These are phyloP conservation scores for Papilio protenor DNA, from an alignment of 2,888 invertebrate genomes.

Conservation along the genomic window DNA sequence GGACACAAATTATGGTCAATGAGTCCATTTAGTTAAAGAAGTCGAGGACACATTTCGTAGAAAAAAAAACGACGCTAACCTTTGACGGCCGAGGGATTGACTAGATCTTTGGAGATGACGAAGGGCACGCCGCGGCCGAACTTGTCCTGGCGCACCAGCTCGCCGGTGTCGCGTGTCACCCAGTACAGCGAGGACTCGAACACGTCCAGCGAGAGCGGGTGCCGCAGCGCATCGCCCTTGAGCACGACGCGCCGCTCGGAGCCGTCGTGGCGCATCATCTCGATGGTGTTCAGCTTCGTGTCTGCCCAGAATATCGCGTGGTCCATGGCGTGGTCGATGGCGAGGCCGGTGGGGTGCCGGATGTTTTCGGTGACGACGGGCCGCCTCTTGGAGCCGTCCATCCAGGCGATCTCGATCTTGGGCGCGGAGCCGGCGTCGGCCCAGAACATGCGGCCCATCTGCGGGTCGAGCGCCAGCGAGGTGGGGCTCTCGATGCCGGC, in stretches of 20 bases:
- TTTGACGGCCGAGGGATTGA: constrained; percentile 94
- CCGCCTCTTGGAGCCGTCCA: constrained; percentile 96
- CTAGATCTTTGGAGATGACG: constrained; percentile 91
- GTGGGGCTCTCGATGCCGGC: constrained; percentile 94
- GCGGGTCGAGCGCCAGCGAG: constrained; percentile 94
- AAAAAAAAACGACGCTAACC: constrained; percentile 68
- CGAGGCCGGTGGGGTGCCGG: constrained; percentile 93
- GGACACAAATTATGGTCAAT: not conserved
- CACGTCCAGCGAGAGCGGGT: constrained; percentile 95
- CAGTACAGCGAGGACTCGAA: constrained; percentile 97
- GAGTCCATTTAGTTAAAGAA: too few relatives aligned
- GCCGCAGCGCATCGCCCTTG: constrained; percentile 88
- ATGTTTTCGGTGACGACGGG: constrained; percentile 92
- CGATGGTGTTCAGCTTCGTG: constrained; percentile 95
- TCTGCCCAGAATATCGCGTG: constrained; percentile 98
- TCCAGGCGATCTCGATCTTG: constrained; percentile 97
- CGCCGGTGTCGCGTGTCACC: constrained; percentile 95
- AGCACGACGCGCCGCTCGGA: constrained; percentile 88
- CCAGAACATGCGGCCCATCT: constrained; percentile 95
- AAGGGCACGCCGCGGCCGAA: constrained; percentile 97
- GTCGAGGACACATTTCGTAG: too few relatives aligned
- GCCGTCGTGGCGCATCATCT: constrained; percentile 93
- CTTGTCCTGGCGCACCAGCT: constrained; percentile 96
- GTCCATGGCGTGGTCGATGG: constrained; percentile 95
- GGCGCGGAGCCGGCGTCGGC: constrained; percentile 95